These are phyloP conservation scores for Euzetes globulus DNA, from an alignment of 2,888 invertebrate genomes.

Conservation along the genomic window DNA sequence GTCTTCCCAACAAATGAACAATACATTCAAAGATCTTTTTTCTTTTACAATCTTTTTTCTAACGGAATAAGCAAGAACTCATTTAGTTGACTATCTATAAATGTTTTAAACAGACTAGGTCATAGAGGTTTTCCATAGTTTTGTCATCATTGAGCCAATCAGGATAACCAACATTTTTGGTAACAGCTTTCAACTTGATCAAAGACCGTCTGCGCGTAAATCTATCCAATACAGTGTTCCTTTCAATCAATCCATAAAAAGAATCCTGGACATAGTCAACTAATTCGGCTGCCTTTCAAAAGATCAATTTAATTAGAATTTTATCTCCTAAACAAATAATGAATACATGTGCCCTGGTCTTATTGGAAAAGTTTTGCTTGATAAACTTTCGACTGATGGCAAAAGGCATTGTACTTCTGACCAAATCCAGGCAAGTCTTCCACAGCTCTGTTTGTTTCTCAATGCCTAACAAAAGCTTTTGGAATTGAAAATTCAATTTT, in stretches of 20 bases:
- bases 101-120: background rate
- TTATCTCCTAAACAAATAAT: too few species aligned
- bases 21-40: background rate
- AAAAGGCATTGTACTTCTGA: background rate
- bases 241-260: background rate
- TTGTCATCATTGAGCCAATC: slow-evolving; percentile 47
- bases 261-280: background rate
- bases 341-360: background rate
- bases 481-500: background rate
- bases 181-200: slow-evolving; percentile 50
- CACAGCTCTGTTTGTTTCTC: background rate
- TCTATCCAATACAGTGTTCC: background rate
- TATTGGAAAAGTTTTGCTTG: background rate
- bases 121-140: background rate
- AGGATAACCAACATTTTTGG: slow-evolving; percentile 52
- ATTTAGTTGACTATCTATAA: background rate
- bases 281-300: background rate
- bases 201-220: slow-evolving; percentile 34
- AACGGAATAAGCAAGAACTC: background rate
- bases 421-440: background rate
- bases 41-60: background rate
- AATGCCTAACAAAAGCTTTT: background rate
- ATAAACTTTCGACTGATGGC: background rate
- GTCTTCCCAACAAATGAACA: background rate
- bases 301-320: background rate